Evolutionary conservation across 1,140 invertebrate species (phyloP).

Genomic region (Laupala kohalensis): DNA sequence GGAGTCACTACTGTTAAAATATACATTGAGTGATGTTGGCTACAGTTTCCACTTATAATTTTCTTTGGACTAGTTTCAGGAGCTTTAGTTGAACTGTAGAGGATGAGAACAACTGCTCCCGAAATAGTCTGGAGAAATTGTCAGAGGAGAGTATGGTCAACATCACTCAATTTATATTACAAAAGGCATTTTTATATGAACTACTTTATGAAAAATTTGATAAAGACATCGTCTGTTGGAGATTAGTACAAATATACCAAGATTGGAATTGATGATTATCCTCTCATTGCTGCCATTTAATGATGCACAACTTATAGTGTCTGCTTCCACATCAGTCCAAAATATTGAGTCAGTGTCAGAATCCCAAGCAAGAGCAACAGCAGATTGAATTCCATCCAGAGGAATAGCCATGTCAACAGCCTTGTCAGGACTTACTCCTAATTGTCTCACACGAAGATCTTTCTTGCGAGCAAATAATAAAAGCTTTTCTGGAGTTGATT

Average conservation of each 20-base stretch:
- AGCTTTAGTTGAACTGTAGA: too few relatives aligned
- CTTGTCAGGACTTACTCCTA: slow-evolving; percentile 38
- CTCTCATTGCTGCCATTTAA: slow-evolving; percentile 62
- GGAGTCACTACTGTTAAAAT: too few relatives aligned
- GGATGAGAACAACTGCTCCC: too few relatives aligned
- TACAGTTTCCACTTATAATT: too few relatives aligned
- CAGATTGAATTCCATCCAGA: slow-evolving; percentile 64
- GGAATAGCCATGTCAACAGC: slow-evolving; percentile 63
- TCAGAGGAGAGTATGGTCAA: too few relatives aligned
- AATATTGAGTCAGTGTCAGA: slow-evolving; percentile 63
- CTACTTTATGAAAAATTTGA: too few relatives aligned
- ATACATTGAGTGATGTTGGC: too few relatives aligned
- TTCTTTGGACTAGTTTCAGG: too few relatives aligned
- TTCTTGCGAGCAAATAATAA: slow-evolving; percentile 69
- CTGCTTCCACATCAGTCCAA: slow-evolving; percentile 75
- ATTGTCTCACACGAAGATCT: slow-evolving; percentile 58
- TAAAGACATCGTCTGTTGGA: too few relatives aligned
- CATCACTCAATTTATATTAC: too few relatives aligned
- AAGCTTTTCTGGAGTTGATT: slow-evolving; percentile 56
- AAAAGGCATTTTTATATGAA: too few relatives aligned
- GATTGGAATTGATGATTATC: slow-evolving; percentile 49
- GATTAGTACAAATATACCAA: slow-evolving; percentile 44
- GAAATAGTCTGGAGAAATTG: too few relatives aligned
- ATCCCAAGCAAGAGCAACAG: slow-evolving; percentile 74
- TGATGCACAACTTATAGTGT: slow-evolving; percentile 63